Conservation (phyloP, 2,113 vertebrate genomes). For the Columba livia region DNA sequence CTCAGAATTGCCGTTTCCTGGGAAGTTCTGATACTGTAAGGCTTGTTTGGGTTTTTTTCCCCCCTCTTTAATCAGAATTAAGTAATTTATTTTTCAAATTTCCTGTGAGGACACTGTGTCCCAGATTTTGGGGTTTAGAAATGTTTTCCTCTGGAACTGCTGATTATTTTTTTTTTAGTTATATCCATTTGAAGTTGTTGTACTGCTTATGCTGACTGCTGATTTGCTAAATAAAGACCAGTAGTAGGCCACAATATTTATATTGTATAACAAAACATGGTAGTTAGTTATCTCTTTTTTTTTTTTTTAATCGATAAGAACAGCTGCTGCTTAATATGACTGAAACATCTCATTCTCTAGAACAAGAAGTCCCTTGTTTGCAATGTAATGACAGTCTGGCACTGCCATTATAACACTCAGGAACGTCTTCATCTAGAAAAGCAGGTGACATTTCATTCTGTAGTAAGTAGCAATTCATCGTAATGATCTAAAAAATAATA, state of each 20-base stretch:
- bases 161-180: background rate
- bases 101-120: background rate
- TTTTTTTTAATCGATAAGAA: background rate
- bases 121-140: background rate
- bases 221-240: background rate
- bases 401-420: background rate
- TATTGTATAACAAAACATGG: background rate
- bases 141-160: constrained; percentile 4
- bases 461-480: background rate
- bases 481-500: background rate
- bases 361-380: constrained; percentile 1
- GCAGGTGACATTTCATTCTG: background rate
- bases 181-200: background rate
- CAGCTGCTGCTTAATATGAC: constrained; percentile 1
- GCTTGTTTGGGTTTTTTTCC: background rate
- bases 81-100: background rate
- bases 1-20: constrained; percentile 1
- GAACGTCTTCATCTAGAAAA: background rate
- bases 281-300: background rate
- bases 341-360: background rate
- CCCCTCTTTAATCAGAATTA: background rate
- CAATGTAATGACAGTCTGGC: background rate
- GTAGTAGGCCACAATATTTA: background rate
- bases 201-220: background rate
- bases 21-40: background rate